Evolutionary conservation across 1,140 invertebrate species (phyloP).

Genomic region (Trinorchestia longiramus): DNA sequence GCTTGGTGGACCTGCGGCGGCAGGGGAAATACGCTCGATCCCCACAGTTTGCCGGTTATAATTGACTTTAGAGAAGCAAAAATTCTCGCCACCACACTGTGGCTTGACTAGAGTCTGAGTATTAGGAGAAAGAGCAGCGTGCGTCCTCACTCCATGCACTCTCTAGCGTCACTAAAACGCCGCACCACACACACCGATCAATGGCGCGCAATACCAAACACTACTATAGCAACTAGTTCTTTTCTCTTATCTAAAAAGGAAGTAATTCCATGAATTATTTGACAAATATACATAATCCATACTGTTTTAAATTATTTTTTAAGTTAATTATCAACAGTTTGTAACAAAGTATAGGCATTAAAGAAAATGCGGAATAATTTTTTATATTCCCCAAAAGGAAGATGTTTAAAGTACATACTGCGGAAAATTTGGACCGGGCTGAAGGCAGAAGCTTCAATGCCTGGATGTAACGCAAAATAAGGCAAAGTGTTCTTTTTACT

Average conservation of each 20-base stretch:
- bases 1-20: constrained; percentile 66
- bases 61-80: constrained; percentile 64
- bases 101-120: constrained; percentile 66
- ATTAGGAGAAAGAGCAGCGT: constrained; percentile 62
- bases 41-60: constrained; percentile 67
- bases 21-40: constrained; percentile 67
- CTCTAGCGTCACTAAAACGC: constrained; percentile 65
- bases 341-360: background rate
- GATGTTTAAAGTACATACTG: constrained; percentile 32
- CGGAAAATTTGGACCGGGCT: background rate
- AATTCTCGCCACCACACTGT: constrained; percentile 63
- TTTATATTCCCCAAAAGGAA: background rate
- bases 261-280: background rate
- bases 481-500: background rate
- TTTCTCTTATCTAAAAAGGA: background rate
- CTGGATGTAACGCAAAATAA: background rate
- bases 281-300: background rate
- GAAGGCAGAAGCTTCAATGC: background rate
- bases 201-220: constrained; percentile 59
- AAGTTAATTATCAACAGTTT: background rate
- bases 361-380: constrained; percentile 21
- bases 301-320: background rate
- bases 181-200: constrained; percentile 63
- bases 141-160: constrained; percentile 66
- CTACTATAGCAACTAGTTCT: background rate